Percentiles rank a stretch among this genome's conserved stretches.
These are phyloP conservation scores for Prionailurus viverrinus DNA, from an alignment of 2,113 vertebrate species.

Conservation along the genomic window DNA sequence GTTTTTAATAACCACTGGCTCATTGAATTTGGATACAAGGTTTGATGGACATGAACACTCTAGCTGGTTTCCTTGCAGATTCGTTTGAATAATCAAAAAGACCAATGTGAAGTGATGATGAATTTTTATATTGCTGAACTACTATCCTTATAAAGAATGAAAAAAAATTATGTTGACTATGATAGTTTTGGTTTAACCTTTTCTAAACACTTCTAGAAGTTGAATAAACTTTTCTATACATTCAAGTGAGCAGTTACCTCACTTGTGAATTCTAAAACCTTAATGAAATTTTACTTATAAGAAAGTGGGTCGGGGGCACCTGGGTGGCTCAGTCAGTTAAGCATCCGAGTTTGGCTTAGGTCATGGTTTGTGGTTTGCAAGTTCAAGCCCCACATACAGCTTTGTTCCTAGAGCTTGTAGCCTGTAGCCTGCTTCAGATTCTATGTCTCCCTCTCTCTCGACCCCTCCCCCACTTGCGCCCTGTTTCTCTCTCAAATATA, in stretches of 20 bases:
- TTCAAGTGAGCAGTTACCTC: neutral
- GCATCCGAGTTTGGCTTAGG: no score
- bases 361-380: no score
- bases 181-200: neutral
- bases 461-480: no score
- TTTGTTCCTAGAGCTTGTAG: no score
- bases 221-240: neutral
- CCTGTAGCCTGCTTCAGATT: no score
- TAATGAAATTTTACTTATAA: neutral
- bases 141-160: neutral
- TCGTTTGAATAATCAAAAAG: neutral
- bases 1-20: conserved; percentile 40
- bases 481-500: no score
- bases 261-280: neutral
- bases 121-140: conserved; percentile 14
- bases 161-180: neutral
- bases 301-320: neutral
- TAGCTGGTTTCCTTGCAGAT: conserved; percentile 22
- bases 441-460: no score
- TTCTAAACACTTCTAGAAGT: neutral
- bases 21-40: conserved; percentile 24
- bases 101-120: conserved; percentile 14
- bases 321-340: no score
- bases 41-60: conserved; percentile 1
- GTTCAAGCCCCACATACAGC: no score